Conservation (phyloP, 2,797 vertebrate genomes). For the Rhinoraja longicauda region DNA sequence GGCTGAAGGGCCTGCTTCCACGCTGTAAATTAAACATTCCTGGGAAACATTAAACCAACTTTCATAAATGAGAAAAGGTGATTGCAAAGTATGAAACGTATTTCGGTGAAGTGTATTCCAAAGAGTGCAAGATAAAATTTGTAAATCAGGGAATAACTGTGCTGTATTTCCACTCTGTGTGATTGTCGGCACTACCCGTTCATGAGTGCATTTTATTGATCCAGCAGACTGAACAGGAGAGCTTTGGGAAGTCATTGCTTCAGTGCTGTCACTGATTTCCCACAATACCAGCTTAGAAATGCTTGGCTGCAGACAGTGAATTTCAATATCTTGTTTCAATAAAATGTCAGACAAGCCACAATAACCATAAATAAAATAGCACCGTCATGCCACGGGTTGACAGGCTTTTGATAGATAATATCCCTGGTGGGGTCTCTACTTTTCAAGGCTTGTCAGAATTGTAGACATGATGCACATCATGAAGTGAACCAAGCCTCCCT, state of each 20-base stretch:
- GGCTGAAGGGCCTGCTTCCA: too few species aligned
- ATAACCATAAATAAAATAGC: not conserved
- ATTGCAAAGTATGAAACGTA: too few species aligned
- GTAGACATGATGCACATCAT: not conserved
- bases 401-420: not conserved
- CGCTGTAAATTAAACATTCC: too few species aligned
- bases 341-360: conserved; percentile 33
- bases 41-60: too few species aligned
- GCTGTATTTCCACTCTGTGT: not conserved
- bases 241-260: not conserved
- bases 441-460: not conserved
- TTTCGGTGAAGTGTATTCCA: too few species aligned
- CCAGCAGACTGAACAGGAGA: not conserved
- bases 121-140: too few species aligned
- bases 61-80: too few species aligned
- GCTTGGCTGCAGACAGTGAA: not conserved
- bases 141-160: too few species aligned
- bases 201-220: not conserved
- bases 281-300: not conserved
- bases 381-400: not conserved
- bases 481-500: not conserved
- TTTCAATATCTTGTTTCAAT: not conserved
- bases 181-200: not conserved
- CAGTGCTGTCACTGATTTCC: not conserved
- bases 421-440: not conserved